phyloP scores from a whole-genome alignment of 2,113 vertebrate genomes.

The Theristicus caerulescens region DNA sequence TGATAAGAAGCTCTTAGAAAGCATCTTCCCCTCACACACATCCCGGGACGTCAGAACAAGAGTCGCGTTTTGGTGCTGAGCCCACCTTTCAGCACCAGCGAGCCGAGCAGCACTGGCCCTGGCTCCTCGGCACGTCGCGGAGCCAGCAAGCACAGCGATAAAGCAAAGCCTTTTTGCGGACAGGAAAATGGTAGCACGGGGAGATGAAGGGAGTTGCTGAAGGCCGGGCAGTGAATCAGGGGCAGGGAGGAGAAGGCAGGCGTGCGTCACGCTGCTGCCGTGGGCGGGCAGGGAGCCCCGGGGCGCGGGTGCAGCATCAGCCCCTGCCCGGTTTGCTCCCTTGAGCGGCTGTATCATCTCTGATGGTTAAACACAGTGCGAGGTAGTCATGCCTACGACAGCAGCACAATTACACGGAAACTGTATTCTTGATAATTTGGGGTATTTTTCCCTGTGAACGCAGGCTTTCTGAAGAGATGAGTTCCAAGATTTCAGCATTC shows the following conservation, averaged over 20 bases:
- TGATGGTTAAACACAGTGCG: neutral
- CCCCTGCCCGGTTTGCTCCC: neutral
- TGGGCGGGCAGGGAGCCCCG: neutral
- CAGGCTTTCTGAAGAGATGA: conserved; percentile 1
- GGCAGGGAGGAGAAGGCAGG: neutral
- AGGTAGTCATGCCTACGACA: neutral
- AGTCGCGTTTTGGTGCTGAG: fast-evolving
- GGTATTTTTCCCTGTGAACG: neutral
- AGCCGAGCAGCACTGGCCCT: neutral
- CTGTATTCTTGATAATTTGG: neutral
- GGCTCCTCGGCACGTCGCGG: fast-evolving
- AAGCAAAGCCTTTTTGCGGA: fast-evolving
- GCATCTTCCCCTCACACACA: neutral
- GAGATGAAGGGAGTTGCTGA: neutral
- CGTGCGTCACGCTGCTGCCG: neutral
- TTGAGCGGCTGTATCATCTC: no score
- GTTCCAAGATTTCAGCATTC: conserved; percentile 3
- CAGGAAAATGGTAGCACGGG: fast-evolving
- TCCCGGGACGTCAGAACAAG: no score
- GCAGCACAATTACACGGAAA: neutral
- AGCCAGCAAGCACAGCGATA: neutral
- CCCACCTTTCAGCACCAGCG: fast-evolving
- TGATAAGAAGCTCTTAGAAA: neutral
- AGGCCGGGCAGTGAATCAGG: neutral
- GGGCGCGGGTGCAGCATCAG: neutral